Evolutionary conservation across 2,113 vertebrate genomes (phyloP), one percentile per base, ranked within the genome.

Genomic region (Plotosus lineatus): DNA sequence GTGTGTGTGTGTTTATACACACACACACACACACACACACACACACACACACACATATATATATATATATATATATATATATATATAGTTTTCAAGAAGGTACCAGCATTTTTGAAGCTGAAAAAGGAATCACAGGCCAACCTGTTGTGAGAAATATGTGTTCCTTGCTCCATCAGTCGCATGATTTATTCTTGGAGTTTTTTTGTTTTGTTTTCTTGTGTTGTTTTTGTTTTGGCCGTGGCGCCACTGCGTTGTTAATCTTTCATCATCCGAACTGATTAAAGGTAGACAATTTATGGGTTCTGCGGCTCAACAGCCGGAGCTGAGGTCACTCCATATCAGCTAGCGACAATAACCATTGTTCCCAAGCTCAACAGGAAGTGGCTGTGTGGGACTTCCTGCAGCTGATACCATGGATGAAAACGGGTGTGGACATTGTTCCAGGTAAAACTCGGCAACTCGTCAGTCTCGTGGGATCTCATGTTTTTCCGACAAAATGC

Each of bases 291-390:
- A 89, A 92, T 93, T 94, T 92, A 93, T 91, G 90, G 87, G 85
- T 72, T 78, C 60, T 77, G 71, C 76, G 72, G 88, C 93, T 83
- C 85, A 86, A 0, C 78, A 85, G 89, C 89, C 89, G 90, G 91
- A 94, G 94, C 91, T 94, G 92, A 95, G 92, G 92, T 95, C 92
- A 93, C 86, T 69, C 82, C 89, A 0, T 91, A 91, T 92, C 88
- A 86, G 85, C 65, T 23, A 38, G 82, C 60, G 87, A 95, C 94
- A 96, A 95, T 93, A 87, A 85, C 87, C 86, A 94, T 96, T 96
- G 95, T 95, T 94, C 83, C 84, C 85, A 84, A 56, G 81, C 83
- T 88, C 88, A 84, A 80, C 89, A 88, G 94, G 93, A 95, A 94
- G 90, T 93, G 89, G 91, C 91, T 92, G 88, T 87, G 50, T 85